A percentile compares a stretch with the other conserved stretches of the same genome.
phyloP scores from a whole-genome alignment of 2,888 invertebrate species.

The Agrochola litura region DNA sequence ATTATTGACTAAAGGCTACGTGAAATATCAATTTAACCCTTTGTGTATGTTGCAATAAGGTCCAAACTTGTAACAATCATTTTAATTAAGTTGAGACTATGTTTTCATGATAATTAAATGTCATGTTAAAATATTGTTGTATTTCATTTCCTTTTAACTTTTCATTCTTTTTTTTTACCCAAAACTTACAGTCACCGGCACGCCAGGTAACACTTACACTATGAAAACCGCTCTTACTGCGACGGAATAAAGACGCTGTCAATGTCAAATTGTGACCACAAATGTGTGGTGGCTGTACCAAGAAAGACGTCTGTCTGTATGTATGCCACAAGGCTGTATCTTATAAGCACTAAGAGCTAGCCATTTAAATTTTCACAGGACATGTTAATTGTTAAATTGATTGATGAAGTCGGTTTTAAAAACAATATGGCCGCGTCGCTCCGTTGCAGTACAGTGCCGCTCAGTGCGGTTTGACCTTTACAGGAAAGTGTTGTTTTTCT shows the following conservation, averaged over 20 bases:
- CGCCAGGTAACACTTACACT: background rate
- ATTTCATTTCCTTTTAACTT: background rate
- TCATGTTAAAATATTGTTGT: conserved; percentile 37
- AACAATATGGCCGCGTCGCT: background rate
- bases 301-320: no score
- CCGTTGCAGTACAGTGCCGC: background rate
- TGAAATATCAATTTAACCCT: conserved; percentile 38
- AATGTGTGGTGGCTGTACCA: background rate
- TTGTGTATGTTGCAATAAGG: conserved; percentile 21
- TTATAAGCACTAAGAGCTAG: background rate
- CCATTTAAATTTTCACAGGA: background rate
- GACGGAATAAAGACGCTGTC: background rate
- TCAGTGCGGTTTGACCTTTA: background rate
- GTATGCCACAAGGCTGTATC: background rate
- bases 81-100: conserved; percentile 49
- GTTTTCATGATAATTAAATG: conserved; percentile 60
- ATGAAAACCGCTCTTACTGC: background rate
- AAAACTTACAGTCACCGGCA: no score
- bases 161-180: background rate
- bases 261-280: background rate
- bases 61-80: conserved; percentile 40
- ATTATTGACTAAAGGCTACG: conserved; percentile 47
- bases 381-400: background rate
- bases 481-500: background rate
- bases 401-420: background rate